Conservation (phyloP, 2,888 invertebrate genomes). For the Phorcus lineatus region DNA sequence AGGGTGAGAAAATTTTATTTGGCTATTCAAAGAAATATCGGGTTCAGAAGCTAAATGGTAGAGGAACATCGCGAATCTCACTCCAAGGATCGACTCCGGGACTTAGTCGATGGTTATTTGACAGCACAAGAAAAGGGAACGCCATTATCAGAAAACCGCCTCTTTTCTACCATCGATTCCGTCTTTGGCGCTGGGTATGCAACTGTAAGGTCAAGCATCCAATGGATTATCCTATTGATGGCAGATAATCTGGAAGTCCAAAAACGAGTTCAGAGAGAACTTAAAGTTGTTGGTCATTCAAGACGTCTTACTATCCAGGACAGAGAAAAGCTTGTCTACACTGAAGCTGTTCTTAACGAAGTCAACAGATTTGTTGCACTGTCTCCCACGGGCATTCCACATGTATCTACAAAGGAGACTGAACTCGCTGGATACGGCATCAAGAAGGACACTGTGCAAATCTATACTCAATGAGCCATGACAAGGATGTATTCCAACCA, state of each 20-base stretch:
- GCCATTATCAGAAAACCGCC: background rate
- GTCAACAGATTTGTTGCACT: constrained; percentile 44
- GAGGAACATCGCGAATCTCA: constrained; percentile 42
- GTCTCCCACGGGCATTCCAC: constrained; percentile 53
- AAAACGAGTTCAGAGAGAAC: constrained; percentile 49
- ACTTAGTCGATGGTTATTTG: constrained; percentile 50
- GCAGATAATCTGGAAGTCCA: constrained; percentile 47
- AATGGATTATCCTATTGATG: constrained; percentile 50
- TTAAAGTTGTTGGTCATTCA: constrained; percentile 46
- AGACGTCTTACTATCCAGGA: constrained; percentile 39
- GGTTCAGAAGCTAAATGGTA: background rate
- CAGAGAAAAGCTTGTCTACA: constrained; percentile 40
- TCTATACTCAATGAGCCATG: constrained; percentile 33
- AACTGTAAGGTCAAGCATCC: constrained; percentile 45
- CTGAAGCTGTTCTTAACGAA: constrained; percentile 50
- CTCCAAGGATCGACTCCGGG: constrained; percentile 38
- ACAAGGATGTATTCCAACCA: constrained; percentile 39
- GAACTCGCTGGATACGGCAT: constrained; percentile 37
- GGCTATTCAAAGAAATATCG: background rate
- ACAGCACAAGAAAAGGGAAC: too few relatives aligned
- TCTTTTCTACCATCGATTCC: constrained; percentile 33
- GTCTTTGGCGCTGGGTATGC: constrained; percentile 57
- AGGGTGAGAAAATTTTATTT: background rate
- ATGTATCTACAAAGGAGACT: constrained; percentile 41
- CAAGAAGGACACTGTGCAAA: constrained; percentile 42